Conservation (phyloP, 23 tunicate genomes). For the Trididemnum nubilum region DNA sequence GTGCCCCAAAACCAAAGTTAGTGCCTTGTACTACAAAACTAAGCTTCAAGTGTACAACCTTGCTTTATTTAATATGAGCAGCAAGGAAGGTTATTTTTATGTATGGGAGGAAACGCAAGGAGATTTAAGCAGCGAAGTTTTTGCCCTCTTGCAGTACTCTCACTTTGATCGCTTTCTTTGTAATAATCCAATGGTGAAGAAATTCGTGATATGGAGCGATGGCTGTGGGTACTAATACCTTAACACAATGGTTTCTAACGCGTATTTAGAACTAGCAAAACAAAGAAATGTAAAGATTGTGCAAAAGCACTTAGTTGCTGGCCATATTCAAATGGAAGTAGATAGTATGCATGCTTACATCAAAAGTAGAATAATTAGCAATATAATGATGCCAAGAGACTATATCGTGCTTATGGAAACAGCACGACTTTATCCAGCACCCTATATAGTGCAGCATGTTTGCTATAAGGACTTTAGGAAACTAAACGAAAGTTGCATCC, state of each 20-base stretch:
- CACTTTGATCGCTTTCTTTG: neutral
- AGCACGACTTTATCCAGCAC: neutral
- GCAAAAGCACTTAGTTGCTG: neutral
- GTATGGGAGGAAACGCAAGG: constrained; percentile 5
- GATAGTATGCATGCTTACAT: no score
- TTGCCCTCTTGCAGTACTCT: neutral
- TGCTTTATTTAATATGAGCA: neutral
- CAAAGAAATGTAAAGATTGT: neutral
- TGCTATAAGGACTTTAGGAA: neutral
- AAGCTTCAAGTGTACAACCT: constrained; percentile 1
- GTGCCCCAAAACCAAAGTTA: neutral
- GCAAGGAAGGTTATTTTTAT: constrained; percentile 9
- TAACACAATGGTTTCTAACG: neutral
- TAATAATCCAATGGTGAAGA: neutral
- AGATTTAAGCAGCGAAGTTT: neutral
- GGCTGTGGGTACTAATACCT: constrained; percentile 16
- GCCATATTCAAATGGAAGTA: neutral
- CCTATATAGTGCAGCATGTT: neutral
- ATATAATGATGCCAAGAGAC: neutral
- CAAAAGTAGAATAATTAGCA: neutral
- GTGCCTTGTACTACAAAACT: constrained; percentile 2
- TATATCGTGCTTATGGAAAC: constrained; percentile 7
- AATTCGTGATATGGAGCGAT: constrained; percentile 16
- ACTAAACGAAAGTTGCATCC: neutral
- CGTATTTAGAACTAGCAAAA: neutral